These are phyloP conservation scores for Callopanchax toddi DNA, from an alignment of 2,113 vertebrate genomes.

Conservation along the genomic window DNA sequence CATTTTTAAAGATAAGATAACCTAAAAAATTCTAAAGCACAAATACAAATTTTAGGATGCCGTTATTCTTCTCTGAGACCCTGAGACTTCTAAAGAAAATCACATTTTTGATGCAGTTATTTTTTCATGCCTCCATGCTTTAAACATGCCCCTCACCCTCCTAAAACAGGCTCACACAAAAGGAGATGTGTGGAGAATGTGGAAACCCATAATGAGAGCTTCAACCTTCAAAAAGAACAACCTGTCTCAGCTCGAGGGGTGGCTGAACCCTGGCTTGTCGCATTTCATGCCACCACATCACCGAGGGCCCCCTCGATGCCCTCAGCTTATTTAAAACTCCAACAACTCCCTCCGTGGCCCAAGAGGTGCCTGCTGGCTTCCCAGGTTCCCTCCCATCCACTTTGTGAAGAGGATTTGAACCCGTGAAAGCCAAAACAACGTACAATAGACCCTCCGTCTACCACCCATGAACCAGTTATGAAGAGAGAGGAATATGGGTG, in stretches of 20 bases:
- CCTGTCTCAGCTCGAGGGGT: conserved; percentile 51
- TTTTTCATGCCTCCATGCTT: conserved; percentile 14
- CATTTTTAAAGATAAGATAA: not conserved
- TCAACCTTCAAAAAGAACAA: conserved; percentile 67
- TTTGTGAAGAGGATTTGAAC: conserved; percentile 70
- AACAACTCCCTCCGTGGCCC: conserved; percentile 50
- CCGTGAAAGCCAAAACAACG: conserved; percentile 67
- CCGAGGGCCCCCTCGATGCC: conserved; percentile 58
- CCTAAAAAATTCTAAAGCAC: conserved; percentile 4
- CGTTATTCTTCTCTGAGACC: not conserved
- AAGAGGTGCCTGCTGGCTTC: conserved; percentile 64
- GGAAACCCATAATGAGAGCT: conserved; percentile 39
- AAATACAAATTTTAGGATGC: not conserved
- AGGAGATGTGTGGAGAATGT: conserved; percentile 37
- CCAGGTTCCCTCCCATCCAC: conserved; percentile 50
- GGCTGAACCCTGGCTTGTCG: conserved; percentile 71
- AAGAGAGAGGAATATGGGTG: conserved; percentile 59
- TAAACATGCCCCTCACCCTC: conserved; percentile 23
- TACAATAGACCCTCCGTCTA: conserved; percentile 54
- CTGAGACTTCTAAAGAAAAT: conserved; percentile 14
- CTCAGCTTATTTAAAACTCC: conserved; percentile 59
- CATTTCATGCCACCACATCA: conserved; percentile 76
- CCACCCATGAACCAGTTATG: conserved; percentile 71
- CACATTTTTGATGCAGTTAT: conserved; percentile 6
- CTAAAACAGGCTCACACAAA: conserved; percentile 36